Evolutionary conservation across 2,888 invertebrate genomes (phyloP), one percentile per base, ranked within the genome.

Genomic region (Phytoseiulus persimilis): DNA sequence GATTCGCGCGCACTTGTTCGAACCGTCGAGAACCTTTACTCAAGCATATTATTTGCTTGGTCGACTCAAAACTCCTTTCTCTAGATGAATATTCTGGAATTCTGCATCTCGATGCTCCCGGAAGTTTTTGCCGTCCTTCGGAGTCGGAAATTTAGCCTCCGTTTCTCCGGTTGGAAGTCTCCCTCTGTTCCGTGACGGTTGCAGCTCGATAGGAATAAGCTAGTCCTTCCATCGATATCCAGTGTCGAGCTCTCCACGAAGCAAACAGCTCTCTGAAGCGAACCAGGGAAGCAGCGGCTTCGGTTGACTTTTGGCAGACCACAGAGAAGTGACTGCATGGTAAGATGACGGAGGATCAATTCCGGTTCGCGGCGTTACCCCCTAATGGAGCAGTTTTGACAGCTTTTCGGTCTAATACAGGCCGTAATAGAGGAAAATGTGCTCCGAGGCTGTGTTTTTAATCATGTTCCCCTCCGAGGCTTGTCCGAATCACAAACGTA

Each of bases 331-430:
- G 65, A 65, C 11, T 65, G 28, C 28, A 23, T 6, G 65, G 9
- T 23, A 65, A 28, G 65, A 65, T 65, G 28, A 23, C 65, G 28
- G 28, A 65, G 28, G 18, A 65, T 65, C 65, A 65, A 65, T 65
- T 65, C 28, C 28, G 65, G 9, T 65, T 65, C 18, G 65, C 65
- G 65, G 65, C 46, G 46, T 46, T 6, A 14, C n/a, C 39, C 65
- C 65, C 65, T 65, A 65, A 65, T 65, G 65, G 65, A 65, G 65
- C 65, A 65, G 65, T 65, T 65, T 65, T 65, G 65, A 65, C 65
- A 65, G 65, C 65, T 65, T 65, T 23, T 65, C 65, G 65, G 65
- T 65, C 65, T 65, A 65, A 14, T 65, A 65, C 65, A 65, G 11
- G 65, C 28, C 18, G 18, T 65, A 28, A 65, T 14, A 65, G 65